Conservation (phyloP, 2,888 invertebrate species). For the Chydorus sphaericus region DNA sequence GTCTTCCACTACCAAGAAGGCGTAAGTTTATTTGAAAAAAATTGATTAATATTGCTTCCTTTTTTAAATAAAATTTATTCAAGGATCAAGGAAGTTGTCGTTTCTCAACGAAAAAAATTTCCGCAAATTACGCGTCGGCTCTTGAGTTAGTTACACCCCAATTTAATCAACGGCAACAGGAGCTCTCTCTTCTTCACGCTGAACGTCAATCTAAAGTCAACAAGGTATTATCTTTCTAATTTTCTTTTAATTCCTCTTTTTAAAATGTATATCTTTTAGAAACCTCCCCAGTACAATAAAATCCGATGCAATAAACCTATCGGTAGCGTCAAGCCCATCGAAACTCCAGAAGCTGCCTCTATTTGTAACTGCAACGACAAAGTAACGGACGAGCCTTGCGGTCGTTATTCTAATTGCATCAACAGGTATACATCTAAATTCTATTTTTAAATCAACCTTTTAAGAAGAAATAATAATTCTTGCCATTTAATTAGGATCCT, state of each 20-base stretch:
- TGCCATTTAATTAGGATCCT: constrained; percentile 43
- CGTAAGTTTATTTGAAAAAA: constrained; percentile 26
- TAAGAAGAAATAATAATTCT: too few relatives aligned
- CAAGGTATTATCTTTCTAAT: constrained; percentile 8
- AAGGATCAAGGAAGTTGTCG: constrained; percentile 23
- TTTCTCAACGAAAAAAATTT: constrained; percentile 22
- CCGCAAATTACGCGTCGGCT: constrained; percentile 46
- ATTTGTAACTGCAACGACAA: constrained; percentile 67
- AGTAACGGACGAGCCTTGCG: too few relatives aligned
- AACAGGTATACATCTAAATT: too few relatives aligned
- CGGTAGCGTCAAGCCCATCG: too few relatives aligned
- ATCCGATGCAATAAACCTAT: constrained; percentile 39
- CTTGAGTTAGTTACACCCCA: constrained; percentile 62
- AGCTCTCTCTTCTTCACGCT: constrained; percentile 21
- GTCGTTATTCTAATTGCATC: constrained; percentile 65
- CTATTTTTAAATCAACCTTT: not conserved
- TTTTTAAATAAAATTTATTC: too few relatives aligned
- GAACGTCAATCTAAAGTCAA: constrained; percentile 17
- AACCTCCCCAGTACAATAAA: constrained; percentile 59
- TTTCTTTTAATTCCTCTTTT: too few relatives aligned
- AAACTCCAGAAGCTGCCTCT: constrained; percentile 45
- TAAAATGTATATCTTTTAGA: constrained; percentile 25
- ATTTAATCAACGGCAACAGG: constrained; percentile 43
- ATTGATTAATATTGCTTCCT: not conserved
- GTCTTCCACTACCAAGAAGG: constrained; percentile 85